Percentiles rank a stretch among this genome's conserved stretches.
Conservation (phyloP, 1,140 invertebrate genomes). For the Tribolium castaneum region DNA sequence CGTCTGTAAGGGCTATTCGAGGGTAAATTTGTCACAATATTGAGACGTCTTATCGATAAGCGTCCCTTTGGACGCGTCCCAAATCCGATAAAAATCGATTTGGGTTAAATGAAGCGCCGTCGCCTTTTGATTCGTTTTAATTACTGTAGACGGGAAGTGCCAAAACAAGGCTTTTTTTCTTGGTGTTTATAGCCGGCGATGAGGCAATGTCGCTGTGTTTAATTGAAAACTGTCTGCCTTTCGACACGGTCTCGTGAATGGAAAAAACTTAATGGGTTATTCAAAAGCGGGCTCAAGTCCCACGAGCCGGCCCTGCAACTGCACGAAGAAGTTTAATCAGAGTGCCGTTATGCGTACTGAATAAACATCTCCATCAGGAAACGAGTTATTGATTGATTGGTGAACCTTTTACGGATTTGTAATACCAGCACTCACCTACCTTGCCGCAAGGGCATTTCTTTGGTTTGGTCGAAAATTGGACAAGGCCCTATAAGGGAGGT, state of each 20-base stretch:
- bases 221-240: slow-evolving; percentile 25
- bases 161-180: background rate
- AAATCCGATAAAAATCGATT: slow-evolving; percentile 7
- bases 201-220: slow-evolving; percentile 23
- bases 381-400: slow-evolving; percentile 19
- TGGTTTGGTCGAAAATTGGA: background rate
- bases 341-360: slow-evolving; percentile 19
- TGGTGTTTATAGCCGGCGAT: background rate
- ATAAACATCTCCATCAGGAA: slow-evolving; percentile 35
- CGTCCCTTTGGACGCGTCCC: background rate
- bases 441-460: slow-evolving; percentile 2
- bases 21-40: slow-evolving; percentile 11
- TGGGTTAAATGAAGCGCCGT: background rate
- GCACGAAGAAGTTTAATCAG: slow-evolving; percentile 16
- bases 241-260: slow-evolving; percentile 18
- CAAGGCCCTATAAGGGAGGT: background rate
- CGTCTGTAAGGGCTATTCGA: background rate
- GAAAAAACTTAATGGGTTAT: background rate
- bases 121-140: background rate
- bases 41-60: slow-evolving; percentile 16
- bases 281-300: background rate
- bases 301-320: background rate
- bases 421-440: slow-evolving; percentile 2
- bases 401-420: slow-evolving; percentile 13
- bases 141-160: background rate